A percentile compares a stretch with the other conserved stretches of the same genome.
phyloP scores from a whole-genome alignment of 1,140 invertebrate species.

The Drosophila albomicans region DNA sequence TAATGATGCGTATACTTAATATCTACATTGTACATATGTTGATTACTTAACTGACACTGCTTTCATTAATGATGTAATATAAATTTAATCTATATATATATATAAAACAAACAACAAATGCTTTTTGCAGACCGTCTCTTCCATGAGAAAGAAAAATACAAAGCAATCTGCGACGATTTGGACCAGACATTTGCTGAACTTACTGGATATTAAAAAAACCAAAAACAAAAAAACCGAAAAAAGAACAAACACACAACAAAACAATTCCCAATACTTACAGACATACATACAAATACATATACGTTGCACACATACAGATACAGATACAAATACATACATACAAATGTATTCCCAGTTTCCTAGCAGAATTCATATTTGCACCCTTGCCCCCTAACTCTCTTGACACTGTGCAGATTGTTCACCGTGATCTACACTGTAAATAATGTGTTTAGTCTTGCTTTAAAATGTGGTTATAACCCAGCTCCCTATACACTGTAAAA shows the following conservation, averaged over 20 bases:
- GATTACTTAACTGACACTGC: conserved; percentile 43
- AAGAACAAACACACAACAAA: conserved; percentile 40
- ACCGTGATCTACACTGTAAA: conserved; percentile 74
- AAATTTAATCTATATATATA: conserved; percentile 54
- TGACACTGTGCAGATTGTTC: conserved; percentile 36
- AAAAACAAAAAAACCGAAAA: conserved; percentile 50
- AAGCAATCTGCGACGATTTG: conserved; percentile 98
- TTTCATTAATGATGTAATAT: conserved; percentile 69
- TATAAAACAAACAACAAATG: conserved; percentile 73
- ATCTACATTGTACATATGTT: conserved; percentile 45
- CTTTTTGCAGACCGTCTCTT: conserved; percentile 94
- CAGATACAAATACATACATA: conserved; percentile 3
- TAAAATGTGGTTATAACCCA: conserved; percentile 36
- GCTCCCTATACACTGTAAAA: conserved; percentile 64
- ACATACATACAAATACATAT: conserved; percentile 1
- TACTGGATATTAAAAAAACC: conserved; percentile 90
- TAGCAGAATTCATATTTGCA: conserved; percentile 28
- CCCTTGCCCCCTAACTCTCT: conserved; percentile 6
- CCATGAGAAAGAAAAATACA: conserved; percentile 98
- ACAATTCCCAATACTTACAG: conserved; percentile 24
- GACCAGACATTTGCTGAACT: conserved; percentile 97
- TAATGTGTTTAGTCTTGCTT: conserved; percentile 71
- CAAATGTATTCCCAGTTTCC: conserved; percentile 13
- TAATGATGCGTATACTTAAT: conserved; percentile 9
- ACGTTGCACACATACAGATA: background rate